Evolutionary conservation across 2,113 vertebrate species (phyloP), one percentile per base, ranked within the genome.

Genomic region (Melanerpes aurifrons): DNA sequence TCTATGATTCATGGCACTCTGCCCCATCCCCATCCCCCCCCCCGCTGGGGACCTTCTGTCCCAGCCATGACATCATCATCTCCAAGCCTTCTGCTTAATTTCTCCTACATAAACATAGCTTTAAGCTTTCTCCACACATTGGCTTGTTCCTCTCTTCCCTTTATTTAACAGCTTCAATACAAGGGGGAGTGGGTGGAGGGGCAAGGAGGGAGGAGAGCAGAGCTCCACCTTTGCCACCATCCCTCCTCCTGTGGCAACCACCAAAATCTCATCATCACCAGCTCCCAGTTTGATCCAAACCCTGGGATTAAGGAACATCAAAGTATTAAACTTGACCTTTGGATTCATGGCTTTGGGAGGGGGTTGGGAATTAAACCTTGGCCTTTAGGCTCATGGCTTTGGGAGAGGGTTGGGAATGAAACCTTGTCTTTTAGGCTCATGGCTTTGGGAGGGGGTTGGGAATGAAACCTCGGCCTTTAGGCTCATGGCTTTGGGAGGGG

Each of bases 41-140:
- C 57, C 67, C 19, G 21, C 35, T 2, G 0, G 0, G 1, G 11
- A 15, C 37, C 24, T 28, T 3, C 5, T 3, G 6, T 8, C 50
- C 47, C 57, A 40, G 66, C 66, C 0, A 0, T 5, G 35, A 40
- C 4, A 3, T 1, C 19, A 14, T 10, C n/a, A 12, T 0, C 0
- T 8, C 63, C 12, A 25, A 58, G 57, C 9, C 45, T 21, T 2
- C 82, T 73, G 62, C 59, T 8, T 14, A 18, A 87, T 73, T 79
- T 11, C 70, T 86, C 32, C 29, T 16, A 67, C 85, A 67, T 28
- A 75, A 77, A 40, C 21, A 20, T 3, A 0, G 40, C 61, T 31
- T 4, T 3, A 22, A 50, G 20, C 25, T 78, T 70, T 32, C 56
- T 45, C 72, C 40, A 3, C 1, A 26, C 0, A 0, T 4, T 4